phyloP scores from a whole-genome alignment of 2,797 vertebrate species.

The Gallirallus australis region DNA sequence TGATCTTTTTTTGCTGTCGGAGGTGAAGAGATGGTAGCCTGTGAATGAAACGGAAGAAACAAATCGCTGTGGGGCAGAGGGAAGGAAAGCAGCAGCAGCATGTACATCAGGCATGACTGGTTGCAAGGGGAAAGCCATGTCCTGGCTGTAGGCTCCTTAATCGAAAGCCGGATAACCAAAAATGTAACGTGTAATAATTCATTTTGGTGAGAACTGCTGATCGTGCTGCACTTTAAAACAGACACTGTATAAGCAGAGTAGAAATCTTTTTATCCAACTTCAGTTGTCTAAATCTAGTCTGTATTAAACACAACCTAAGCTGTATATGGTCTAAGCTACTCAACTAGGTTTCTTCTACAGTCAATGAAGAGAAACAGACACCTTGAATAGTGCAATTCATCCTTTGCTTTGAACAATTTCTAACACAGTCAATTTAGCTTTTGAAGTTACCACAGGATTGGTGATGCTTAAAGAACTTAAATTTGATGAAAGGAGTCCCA shows the following conservation, averaged over 20 bases:
- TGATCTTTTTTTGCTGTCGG: not conserved
- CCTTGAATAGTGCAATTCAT: not conserved
- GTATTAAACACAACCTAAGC: not conserved
- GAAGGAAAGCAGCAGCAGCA: not conserved
- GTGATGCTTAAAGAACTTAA: not conserved
- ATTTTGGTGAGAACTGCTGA: not conserved
- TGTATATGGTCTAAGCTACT: not conserved
- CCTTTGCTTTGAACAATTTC: not conserved
- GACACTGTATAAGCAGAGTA: not conserved
- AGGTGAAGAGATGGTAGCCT: not conserved
- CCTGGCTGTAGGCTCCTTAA: not conserved
- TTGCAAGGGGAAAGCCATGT: not conserved
- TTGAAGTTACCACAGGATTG: not conserved
- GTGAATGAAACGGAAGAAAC: not conserved
- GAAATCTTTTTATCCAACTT: not conserved
- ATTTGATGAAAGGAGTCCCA: not conserved
- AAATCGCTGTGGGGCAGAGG: not conserved
- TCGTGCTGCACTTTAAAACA: not conserved
- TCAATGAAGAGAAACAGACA: not conserved
- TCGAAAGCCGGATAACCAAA: not conserved
- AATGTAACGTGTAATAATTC: not conserved
- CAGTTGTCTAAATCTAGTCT: not conserved
- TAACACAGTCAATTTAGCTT: not conserved
- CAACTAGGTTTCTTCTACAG: not conserved
- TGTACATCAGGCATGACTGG: not conserved